A percentile compares a stretch with the other conserved stretches of the same genome.
Conservation (phyloP, 1,140 invertebrate genomes). For the Choristoneura fumiferana region DNA sequence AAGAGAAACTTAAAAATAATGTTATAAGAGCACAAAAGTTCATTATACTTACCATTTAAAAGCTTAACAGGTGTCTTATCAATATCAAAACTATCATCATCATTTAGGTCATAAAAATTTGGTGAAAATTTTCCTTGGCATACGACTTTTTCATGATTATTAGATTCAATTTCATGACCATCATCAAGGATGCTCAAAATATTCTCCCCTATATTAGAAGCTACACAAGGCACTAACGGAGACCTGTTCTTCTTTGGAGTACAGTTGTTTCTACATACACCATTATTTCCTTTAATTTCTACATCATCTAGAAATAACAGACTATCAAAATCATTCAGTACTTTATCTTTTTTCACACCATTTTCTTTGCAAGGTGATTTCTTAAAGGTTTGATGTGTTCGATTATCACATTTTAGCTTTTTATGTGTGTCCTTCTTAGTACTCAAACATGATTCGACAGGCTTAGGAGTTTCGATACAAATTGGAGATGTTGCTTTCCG, state of each 20-base stretch:
- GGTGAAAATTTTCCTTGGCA: slow-evolving; percentile 3
- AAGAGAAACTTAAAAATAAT: no score
- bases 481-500: slow-evolving; percentile 30
- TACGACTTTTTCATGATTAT: not conserved
- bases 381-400: not conserved
- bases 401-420: not conserved
- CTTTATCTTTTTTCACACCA: not conserved
- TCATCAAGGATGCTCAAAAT: not conserved
- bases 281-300: slow-evolving; percentile 1
- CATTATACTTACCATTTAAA: not conserved
- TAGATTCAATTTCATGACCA: slow-evolving; percentile 11
- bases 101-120: slow-evolving; percentile 1
- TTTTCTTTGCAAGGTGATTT: slow-evolving; percentile 14
- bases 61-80: not conserved
- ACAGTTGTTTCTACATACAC: not conserved
- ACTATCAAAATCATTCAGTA: not conserved
- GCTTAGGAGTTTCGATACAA: not conserved
- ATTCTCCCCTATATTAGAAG: no score
- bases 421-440: not conserved
- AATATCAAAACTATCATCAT: not conserved
- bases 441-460: not conserved
- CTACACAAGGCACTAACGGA: not conserved
- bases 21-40: no score
- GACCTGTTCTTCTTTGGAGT: not conserved
- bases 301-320: slow-evolving; percentile 4